Conservation (phyloP, 2,113 vertebrate species). For the Pachyramphus minor region DNA sequence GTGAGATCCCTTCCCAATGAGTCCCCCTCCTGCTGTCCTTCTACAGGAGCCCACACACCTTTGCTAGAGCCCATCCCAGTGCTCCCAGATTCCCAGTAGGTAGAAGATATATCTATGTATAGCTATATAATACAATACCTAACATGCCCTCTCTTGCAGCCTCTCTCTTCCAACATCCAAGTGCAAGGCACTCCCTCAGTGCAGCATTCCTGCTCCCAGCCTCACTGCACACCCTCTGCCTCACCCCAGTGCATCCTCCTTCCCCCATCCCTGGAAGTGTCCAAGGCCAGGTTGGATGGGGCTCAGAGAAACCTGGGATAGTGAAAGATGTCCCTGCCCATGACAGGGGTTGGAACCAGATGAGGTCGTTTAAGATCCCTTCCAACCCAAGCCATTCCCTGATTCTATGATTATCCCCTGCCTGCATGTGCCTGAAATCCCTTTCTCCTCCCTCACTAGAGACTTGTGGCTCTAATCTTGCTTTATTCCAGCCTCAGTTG, state of each 20-base stretch:
- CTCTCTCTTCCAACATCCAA: neutral
- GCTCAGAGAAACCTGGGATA: neutral
- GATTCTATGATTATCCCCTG: neutral
- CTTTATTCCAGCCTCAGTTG: neutral
- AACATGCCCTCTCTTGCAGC: neutral
- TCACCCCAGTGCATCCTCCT: neutral
- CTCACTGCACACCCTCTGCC: neutral
- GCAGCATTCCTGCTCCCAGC: neutral
- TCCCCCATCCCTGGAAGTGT: neutral
- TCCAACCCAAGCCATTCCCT: neutral
- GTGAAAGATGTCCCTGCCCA: neutral
- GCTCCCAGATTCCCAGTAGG: neutral
- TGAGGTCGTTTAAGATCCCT: neutral
- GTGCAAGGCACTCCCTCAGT: neutral
- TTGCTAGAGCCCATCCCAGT: neutral
- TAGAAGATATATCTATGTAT: fast-evolving
- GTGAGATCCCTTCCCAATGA: neutral
- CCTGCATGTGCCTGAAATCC: neutral
- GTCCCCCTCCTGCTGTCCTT: neutral
- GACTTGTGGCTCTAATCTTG: neutral
- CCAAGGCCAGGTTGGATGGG: neutral
- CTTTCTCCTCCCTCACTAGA: neutral
- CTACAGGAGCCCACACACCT: neutral
- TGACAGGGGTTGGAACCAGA: neutral
- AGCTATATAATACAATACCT: neutral